Conservation (phyloP, 1,140 invertebrate genomes). For the Phocides pigmalion region DNA sequence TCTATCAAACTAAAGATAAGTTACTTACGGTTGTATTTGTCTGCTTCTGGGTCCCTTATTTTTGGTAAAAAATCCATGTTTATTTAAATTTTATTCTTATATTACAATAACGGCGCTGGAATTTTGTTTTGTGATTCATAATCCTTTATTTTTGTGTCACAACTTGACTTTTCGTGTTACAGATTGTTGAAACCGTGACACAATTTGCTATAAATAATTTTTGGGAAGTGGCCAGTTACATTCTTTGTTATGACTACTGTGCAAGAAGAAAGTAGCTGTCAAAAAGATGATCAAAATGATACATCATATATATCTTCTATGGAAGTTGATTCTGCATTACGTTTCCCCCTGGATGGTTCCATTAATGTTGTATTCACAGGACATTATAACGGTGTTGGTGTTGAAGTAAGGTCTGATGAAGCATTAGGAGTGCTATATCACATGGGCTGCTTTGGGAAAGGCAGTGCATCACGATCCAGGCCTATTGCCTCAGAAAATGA, state of each 20-base stretch:
- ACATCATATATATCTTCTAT: slow-evolving; percentile 49
- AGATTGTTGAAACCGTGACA: slow-evolving; percentile 66
- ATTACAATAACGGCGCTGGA: slow-evolving; percentile 39
- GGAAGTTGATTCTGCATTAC: slow-evolving; percentile 57
- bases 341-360: slow-evolving; percentile 65
- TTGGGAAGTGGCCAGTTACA: slow-evolving; percentile 75
- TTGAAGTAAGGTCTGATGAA: slow-evolving; percentile 85
- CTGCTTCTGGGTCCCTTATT: slow-evolving; percentile 38
- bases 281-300: slow-evolving; percentile 63
- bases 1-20: not conserved
- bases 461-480: slow-evolving; percentile 85
- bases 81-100: slow-evolving; percentile 37
- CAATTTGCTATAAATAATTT: slow-evolving; percentile 73
- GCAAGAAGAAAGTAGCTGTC: slow-evolving; percentile 64
- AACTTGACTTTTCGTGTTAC: slow-evolving; percentile 61
- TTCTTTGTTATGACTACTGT: slow-evolving; percentile 71
- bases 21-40: slow-evolving; percentile 59
- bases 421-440: slow-evolving; percentile 86
- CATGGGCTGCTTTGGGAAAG: slow-evolving; percentile 91
- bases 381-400: slow-evolving; percentile 86
- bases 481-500: slow-evolving; percentile 80
- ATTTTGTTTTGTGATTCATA: slow-evolving; percentile 54
- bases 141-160: slow-evolving; percentile 51
- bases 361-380: slow-evolving; percentile 84
- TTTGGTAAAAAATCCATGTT: slow-evolving; percentile 44